These are phyloP conservation scores for Polypedilum vanderplanki DNA, from an alignment of 1,140 invertebrate genomes.

Conservation along the genomic window DNA sequence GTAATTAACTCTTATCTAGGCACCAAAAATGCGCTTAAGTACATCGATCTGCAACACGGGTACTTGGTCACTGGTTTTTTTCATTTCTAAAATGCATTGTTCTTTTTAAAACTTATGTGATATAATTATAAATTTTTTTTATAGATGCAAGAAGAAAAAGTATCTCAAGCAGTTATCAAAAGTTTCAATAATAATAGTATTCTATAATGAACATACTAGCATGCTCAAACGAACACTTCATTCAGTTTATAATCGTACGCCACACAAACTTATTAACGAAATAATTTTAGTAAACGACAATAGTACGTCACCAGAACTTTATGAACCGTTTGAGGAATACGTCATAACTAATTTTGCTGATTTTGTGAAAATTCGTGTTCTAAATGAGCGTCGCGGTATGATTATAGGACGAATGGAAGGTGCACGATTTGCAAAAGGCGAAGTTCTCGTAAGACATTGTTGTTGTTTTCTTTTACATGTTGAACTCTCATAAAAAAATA, in stretches of 20 bases:
- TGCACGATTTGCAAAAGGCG: constrained; percentile 8
- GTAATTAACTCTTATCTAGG: too few relatives aligned
- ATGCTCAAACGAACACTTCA: background rate
- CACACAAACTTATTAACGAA: background rate
- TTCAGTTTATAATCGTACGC: constrained; percentile 23
- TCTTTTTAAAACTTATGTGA: too few relatives aligned
- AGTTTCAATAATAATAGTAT: background rate
- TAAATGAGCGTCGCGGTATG: background rate
- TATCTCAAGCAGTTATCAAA: background rate
- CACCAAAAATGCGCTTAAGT: too few relatives aligned
- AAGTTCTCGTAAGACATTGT: background rate
- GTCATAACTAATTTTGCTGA: background rate
- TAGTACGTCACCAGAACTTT: background rate
- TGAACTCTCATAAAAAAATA: background rate
- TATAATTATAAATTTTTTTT: background rate
- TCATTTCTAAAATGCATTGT: too few relatives aligned
- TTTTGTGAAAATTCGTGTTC: background rate
- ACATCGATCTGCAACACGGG: too few relatives aligned
- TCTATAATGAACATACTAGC: background rate
- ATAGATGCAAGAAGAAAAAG: background rate
- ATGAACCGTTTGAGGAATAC: background rate
- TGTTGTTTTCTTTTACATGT: background rate
- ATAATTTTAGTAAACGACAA: constrained; percentile 21
- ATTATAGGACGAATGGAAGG: background rate
- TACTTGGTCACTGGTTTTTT: too few relatives aligned